Evolutionary conservation across 2,888 invertebrate genomes (phyloP).

Genomic region (Macrophya alboannulata): DNA sequence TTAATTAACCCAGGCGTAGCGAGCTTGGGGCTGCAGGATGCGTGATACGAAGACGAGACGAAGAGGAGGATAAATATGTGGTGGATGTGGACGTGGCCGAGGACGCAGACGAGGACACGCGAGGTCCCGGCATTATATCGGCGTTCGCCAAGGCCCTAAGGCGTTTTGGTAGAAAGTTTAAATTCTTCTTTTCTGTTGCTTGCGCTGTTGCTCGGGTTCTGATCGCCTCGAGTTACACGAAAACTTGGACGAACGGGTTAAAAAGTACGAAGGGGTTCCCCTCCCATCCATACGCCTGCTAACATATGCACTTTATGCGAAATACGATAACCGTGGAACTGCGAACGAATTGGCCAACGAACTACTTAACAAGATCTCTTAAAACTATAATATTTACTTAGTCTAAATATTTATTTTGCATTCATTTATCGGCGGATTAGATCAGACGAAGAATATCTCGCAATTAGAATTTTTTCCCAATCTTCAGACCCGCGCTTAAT

Average conservation of each 20-base stretch:
- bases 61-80: not conserved
- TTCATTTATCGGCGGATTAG: not conserved
- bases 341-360: not conserved
- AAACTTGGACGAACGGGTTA: not conserved
- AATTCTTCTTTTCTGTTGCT: slow-evolving; percentile 11
- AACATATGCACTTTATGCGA: slow-evolving; percentile 3
- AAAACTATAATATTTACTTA: not conserved
- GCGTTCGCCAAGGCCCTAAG: slow-evolving; percentile 19
- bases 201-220: not conserved
- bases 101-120: slow-evolving; percentile 33
- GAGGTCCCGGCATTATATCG: not conserved
- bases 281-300: too few relatives aligned
- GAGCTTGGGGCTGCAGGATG: not conserved
- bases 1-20: slow-evolving; percentile 21
- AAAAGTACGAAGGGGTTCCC: not conserved
- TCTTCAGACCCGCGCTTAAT: not conserved
- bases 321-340: not conserved
- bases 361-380: not conserved
- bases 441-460: not conserved
- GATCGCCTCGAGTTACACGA: slow-evolving; percentile 40
- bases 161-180: slow-evolving; percentile 44
- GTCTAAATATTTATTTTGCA: not conserved
- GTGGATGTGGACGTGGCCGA: slow-evolving; percentile 9
- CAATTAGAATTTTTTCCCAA: not conserved
- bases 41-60: slow-evolving; percentile 23